These are phyloP conservation scores for Gymnocephalus cernua DNA, from an alignment of 2,113 vertebrate genomes.

Conservation along the genomic window DNA sequence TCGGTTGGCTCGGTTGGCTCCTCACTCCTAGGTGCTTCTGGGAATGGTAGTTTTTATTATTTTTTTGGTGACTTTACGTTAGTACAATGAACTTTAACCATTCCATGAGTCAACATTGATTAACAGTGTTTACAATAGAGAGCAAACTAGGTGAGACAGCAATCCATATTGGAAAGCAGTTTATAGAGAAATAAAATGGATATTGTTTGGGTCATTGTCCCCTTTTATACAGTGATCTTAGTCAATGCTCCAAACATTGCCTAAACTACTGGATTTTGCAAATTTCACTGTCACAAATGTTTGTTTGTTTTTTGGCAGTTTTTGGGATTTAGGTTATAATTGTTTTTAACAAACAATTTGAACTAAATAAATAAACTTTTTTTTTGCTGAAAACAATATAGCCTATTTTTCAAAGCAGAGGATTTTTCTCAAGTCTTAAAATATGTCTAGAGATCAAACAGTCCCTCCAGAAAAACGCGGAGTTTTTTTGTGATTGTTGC, in stretches of 20 bases:
- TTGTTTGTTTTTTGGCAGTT: background rate
- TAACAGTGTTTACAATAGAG: background rate
- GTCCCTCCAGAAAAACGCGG: too few relatives aligned
- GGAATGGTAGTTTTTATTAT: conserved; percentile 72
- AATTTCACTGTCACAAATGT: too few relatives aligned
- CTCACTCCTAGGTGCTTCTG: background rate
- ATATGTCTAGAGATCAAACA: background rate
- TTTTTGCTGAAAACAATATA: background rate
- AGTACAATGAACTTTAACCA: background rate
- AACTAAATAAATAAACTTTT: background rate
- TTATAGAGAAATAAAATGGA: background rate
- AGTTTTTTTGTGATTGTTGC: too few relatives aligned
- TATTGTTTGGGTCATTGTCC: background rate
- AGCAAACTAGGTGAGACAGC: background rate
- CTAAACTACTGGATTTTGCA: too few relatives aligned
- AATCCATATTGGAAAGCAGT: background rate
- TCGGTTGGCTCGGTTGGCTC: conserved; percentile 58
- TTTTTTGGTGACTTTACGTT: background rate
- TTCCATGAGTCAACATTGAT: background rate
- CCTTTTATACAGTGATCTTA: background rate
- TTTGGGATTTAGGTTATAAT: background rate
- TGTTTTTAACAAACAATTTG: background rate
- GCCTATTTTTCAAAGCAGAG: background rate
- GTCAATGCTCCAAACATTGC: conserved; percentile 16
- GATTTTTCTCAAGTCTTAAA: background rate